Percentiles rank a stretch among this genome's conserved stretches.
Conservation (phyloP, 1,140 invertebrate genomes). For the Bilobella aurantiaca region DNA sequence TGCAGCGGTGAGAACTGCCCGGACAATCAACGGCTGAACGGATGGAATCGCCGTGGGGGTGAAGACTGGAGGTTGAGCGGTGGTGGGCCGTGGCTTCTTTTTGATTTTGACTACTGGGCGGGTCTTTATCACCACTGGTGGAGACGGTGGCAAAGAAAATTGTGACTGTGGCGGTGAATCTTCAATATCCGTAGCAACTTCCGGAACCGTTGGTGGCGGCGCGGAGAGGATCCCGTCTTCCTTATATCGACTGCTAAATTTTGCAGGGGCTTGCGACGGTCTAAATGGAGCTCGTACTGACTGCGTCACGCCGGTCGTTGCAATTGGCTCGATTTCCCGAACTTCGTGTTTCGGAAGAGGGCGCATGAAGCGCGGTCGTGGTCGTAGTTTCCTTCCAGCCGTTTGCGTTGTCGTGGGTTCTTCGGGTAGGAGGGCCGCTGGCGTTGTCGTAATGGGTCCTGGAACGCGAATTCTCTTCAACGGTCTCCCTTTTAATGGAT, state of each 20-base stretch:
- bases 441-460: not conserved
- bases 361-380: not conserved
- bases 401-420: not conserved
- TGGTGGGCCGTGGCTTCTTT: not conserved
- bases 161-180: not conserved
- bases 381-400: not conserved
- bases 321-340: not conserved
- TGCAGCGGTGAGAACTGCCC: slow-evolving; percentile 16
- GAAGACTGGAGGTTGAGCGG: not conserved
- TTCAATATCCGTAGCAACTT: not conserved
- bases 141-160: not conserved
- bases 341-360: not conserved
- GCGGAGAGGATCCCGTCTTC: not conserved
- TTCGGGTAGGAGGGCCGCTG: not conserved
- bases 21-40: not conserved
- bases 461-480: not conserved
- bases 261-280: slow-evolving; percentile 29
- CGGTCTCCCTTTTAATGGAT: not conserved
- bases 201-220: not conserved
- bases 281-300: slow-evolving; percentile 23
- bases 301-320: slow-evolving; percentile 3
- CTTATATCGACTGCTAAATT: slow-evolving; percentile 13
- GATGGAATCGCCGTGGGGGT: not conserved
- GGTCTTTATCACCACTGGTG: not conserved
- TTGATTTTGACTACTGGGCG: not conserved